Base-by-base conservation (phyloP, 2,888 invertebrate genomes). In the Aelia acuminata region DNA sequence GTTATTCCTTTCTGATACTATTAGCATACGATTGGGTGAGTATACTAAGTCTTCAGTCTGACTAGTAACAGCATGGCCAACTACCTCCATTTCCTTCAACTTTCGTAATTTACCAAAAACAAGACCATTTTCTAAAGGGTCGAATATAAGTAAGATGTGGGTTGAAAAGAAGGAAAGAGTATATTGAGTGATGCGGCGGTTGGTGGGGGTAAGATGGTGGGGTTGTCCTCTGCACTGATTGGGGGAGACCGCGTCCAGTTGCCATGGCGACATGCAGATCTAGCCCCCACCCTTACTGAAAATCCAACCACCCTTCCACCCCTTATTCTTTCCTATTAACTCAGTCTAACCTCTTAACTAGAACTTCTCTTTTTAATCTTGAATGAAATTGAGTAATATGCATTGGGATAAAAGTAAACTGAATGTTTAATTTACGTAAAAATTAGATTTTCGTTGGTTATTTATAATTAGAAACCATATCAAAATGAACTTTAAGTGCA, bases 171-270 rank as follows among this genome's bases (percentile, higher is more conserved):
- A 31, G 84, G 87, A 20, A 87, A 84, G 57, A 80, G 87, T 84
- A 84, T 80, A 84, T 84, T 84, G 88, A 75, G 85, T 85, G 87
- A 88, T 85, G 88, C 70, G 48, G 89, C 89, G 85, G 88, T 89
- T 88, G 90, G 89, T 89, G 87, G 87, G 87, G 87, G 84, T 88
- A 85, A 70, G 88, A 86, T 84, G 88, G 89, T 84, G 85, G 88
- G 48, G 85, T 70, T 43, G 85, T 53, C 63, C 85, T 85, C 85
- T 49, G 88, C 86, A 49, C 84, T 88, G 88, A 89, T 89, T 89
- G 89, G 88, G 84, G 88, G 86, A 85, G 85, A 47, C 85, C 80
- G 89, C 88, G 75, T 70, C 88, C 47, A 47, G 89, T 89, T 49
- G 80, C 87, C 88, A 89, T 89, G 89, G 89, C 53, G 63, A 89